phyloP scores from a whole-genome alignment of 2,797 vertebrate species.

The Cyprinella venusta region DNA sequence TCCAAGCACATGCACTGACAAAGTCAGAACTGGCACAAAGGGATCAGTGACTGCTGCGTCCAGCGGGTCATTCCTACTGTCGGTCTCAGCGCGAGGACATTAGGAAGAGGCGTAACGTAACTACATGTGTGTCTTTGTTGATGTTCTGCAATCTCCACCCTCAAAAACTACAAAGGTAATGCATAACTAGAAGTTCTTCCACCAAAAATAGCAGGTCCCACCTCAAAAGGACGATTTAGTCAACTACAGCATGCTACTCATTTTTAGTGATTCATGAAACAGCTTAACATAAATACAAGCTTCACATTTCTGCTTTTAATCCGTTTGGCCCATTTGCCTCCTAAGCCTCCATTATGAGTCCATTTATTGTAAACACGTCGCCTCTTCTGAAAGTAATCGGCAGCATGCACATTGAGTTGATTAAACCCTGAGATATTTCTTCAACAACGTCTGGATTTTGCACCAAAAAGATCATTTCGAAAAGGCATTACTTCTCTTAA shows the following conservation, averaged over 20 bases:
- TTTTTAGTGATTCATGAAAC: constrained; percentile 21
- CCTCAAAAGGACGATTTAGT: constrained; percentile 7
- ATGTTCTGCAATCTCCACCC: not conserved
- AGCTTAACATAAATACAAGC: constrained; percentile 7
- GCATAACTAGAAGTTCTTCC: not conserved
- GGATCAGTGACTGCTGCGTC: not conserved
- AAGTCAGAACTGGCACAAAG: not conserved
- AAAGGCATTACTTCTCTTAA: constrained; percentile 36
- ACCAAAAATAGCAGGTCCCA: constrained; percentile 19
- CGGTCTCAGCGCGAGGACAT: not conserved
- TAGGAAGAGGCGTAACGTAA: not conserved
- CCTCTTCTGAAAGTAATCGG: constrained; percentile 18
- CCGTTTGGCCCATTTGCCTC: not conserved
- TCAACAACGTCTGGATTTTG: constrained; percentile 25
- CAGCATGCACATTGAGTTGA: not conserved
- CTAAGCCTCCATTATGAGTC: constrained; percentile 24
- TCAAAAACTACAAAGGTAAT: not conserved
- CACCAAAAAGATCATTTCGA: not conserved
- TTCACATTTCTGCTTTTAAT: not conserved
- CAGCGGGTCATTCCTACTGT: not conserved
- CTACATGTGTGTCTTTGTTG: constrained; percentile 2
- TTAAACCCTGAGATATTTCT: constrained; percentile 1
- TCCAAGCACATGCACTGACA: not conserved
- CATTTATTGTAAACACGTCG: constrained; percentile 15
- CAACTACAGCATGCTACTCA: not conserved